A percentile compares a stretch with the other conserved stretches of the same genome.
Conservation (phyloP, 2,797 vertebrate genomes). For the Anolis apletophallus region DNA sequence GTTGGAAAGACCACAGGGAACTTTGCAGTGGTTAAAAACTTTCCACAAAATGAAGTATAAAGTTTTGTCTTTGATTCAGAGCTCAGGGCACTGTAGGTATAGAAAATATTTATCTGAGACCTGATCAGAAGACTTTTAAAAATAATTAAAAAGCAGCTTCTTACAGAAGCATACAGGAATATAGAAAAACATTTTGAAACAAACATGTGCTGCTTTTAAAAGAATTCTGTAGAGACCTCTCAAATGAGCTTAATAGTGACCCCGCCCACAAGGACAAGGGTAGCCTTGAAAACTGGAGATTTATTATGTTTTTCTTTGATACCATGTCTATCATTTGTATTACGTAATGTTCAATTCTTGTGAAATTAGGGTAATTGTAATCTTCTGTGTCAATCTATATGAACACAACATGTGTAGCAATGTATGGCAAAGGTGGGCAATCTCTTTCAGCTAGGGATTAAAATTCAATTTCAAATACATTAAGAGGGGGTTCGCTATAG, state of each 20-base stretch:
- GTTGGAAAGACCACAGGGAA: constrained; percentile 23
- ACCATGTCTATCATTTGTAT: not conserved
- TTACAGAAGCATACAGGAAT: not conserved
- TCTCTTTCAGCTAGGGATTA: not conserved
- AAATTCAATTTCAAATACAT: too few species aligned
- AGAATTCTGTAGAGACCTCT: not conserved
- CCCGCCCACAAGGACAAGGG: not conserved
- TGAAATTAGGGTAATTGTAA: not conserved
- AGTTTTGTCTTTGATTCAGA: not conserved
- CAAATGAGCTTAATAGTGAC: not conserved
- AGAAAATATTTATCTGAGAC: not conserved
- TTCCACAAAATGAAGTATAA: not conserved
- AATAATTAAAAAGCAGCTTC: not conserved
- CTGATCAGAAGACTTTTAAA: not conserved
- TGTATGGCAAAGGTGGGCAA: not conserved
- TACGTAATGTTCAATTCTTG: not conserved
- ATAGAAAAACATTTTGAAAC: not conserved
- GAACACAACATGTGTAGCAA: not conserved
- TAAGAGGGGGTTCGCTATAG: too few species aligned
- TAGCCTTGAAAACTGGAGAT: not conserved
- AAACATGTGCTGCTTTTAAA: not conserved
- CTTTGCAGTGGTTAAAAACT: constrained; percentile 6
- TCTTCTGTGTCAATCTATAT: not conserved
- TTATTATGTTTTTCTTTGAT: not conserved
- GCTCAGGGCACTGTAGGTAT: not conserved